Base-by-base conservation (phyloP, 1,140 invertebrate genomes). In the Scaptomyza montana region DNA sequence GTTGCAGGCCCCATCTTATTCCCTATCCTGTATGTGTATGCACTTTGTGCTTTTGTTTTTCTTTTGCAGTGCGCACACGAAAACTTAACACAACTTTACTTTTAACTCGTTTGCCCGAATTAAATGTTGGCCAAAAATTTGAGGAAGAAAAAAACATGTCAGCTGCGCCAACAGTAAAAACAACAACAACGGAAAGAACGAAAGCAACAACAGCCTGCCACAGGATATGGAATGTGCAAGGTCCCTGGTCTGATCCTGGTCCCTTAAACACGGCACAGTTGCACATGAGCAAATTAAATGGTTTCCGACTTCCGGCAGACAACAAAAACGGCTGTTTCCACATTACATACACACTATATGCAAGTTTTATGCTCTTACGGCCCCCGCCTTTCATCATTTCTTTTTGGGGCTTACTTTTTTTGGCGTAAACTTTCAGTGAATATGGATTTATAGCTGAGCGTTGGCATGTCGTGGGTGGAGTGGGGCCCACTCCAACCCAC, bases 11-110 rank as follows among this genome's bases (percentile, higher is more conserved):
- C 33, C 33, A 47, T 62, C 62, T 36, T 30, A 36, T 47, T 16
- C 54, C 50, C 51, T 2, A 41, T 12, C n/a, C 25, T n/a, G 12
- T 30, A 25, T 69, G 8, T 19, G 30, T 33, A 67, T 62, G 73
- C 79, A 66, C 72, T 78, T 77, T 72, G 59, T 30, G 63, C 78
- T 79, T 89, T 84, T 89, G 77, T 89, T 89, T 89, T 89, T 77
- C 77, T 89, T 81, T 67, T 74, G 57, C 73, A 69, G 62, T 63
- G 73, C 50, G 65, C 76, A 77, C 71, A 69, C 75, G 78, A 89
- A 79, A 87, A 87, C 82, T 87, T 87, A 82, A 89, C 82, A 87
- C 84, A 89, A 89, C 84, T 89, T 89, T 84, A 89, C 84, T 89
- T 73, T 87, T 84, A 87, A 89, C 84, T 87, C 84, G 79, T 87